phyloP scores from a whole-genome alignment of 2,888 invertebrate genomes.

The Dynastes hyllus region DNA sequence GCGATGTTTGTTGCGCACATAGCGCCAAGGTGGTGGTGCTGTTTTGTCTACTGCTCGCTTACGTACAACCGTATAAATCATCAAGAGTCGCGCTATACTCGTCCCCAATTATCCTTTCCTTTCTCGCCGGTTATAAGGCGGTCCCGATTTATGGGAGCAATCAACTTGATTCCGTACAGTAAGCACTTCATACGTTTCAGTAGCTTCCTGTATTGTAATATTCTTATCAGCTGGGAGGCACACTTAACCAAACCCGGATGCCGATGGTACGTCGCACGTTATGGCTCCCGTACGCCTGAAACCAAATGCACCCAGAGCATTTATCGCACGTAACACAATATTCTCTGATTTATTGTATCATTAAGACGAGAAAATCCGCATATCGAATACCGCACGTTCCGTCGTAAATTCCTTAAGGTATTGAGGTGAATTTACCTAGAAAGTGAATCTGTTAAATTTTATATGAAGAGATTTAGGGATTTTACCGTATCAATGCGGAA shows the following conservation, averaged over 20 bases:
- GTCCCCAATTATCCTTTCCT: conserved; percentile 36
- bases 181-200: conserved; percentile 38
- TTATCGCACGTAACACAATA: conserved; percentile 23
- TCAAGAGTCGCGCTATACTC: conserved; percentile 35
- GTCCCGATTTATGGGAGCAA: conserved; percentile 36
- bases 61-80: conserved; percentile 33
- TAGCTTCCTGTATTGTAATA: conserved; percentile 41
- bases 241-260: conserved; percentile 34
- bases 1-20: conserved; percentile 24
- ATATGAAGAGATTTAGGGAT: no score
- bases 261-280: background rate
- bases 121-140: background rate
- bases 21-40: conserved; percentile 11
- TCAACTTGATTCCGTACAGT: conserved; percentile 43
- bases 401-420: background rate
- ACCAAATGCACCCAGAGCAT: conserved; percentile 20
- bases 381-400: background rate
- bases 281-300: conserved; percentile 33
- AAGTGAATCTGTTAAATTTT: background rate
- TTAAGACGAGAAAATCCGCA: background rate
- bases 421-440: background rate
- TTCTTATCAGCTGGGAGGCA: conserved; percentile 42
- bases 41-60: conserved; percentile 26
- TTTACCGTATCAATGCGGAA: no score
- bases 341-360: conserved; percentile 24